Evolutionary conservation across 1,140 invertebrate species (phyloP), one percentile per base, ranked within the genome.

Genomic region (Drosophila pallidifrons): DNA sequence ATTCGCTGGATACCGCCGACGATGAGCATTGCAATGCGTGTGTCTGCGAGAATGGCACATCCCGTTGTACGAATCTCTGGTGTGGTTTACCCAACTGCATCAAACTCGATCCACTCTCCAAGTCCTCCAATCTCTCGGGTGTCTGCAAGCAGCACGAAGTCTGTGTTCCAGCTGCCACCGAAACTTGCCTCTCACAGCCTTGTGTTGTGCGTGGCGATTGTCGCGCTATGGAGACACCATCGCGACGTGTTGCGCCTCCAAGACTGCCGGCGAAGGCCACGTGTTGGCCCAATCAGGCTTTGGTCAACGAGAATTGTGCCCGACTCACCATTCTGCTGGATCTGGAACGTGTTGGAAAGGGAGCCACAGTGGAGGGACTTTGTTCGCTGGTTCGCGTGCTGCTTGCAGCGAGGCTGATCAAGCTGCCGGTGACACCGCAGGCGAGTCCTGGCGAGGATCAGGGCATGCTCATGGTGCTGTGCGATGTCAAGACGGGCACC

Each of bases 181-280:
- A 97, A 81, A 95, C 95, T 13, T 98, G 97, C 79, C 93, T 98
- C 13, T 95, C 95, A 0, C 95, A 95, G 3, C 95, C 95, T 1
- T 98, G 97, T 92, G 93, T 94, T 8, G 94, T 96, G 0, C 96
- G 96, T 92, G 97, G 97, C 3, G 96, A 97, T 91, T 98, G 97
- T 83, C 94, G 96, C 20, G 95, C 95, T 5, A 93, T 97, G 61
- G 94, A 96, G 8, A 38, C 35, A 69, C 96, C 94, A 38, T 95
- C 96, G 1, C 94, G 95, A 15, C 94, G 96, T 72, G 96, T 97
- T 1, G 95, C 96, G 11, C 96, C 96, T 0, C 96, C 96, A 0
- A 94, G 95, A 1, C 89, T 97, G 6, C 96, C 96, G 1, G 95
- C 96, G 3, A 95, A 96, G 1, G 93, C 95, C 8, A 94, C 95